phyloP scores from a whole-genome alignment of 2,888 invertebrate species.

The Rhaphigaster nebulosa region DNA sequence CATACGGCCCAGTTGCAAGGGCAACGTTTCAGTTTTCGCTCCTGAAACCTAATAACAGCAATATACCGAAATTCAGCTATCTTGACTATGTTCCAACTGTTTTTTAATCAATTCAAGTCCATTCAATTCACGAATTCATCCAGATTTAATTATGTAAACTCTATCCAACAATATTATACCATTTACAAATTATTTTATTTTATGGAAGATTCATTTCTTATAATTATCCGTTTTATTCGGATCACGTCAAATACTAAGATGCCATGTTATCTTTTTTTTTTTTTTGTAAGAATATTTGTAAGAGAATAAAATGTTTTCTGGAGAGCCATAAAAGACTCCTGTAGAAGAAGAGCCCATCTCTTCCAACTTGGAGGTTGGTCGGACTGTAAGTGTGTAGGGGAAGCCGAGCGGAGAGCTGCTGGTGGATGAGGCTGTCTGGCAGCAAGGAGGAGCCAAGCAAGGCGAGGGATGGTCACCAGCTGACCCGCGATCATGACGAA shows the following conservation, averaged over 20 bases:
- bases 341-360: constrained; percentile 36
- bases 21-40: no score
- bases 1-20: no score
- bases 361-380: constrained; percentile 52
- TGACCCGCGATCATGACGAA: constrained; percentile 73
- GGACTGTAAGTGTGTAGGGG: constrained; percentile 55
- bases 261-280: not conserved
- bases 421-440: constrained; percentile 65
- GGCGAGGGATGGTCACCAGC: constrained; percentile 67
- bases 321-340: not conserved
- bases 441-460: constrained; percentile 68
- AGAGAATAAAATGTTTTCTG: not conserved
- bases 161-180: no score
- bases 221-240: no score
- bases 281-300: not conserved
- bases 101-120: no score
- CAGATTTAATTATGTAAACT: no score
- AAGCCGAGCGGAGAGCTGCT: constrained; percentile 61
- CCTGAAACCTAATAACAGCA: no score
- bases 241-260: not conserved
- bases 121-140: no score
- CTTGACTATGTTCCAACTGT: no score
- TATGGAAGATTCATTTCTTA: no score
- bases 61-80: no score
- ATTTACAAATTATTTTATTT: no score